Percentiles rank a stretch among this genome's conserved stretches.
Conservation (phyloP, 2,113 vertebrate species). For the Cairina moschata region DNA sequence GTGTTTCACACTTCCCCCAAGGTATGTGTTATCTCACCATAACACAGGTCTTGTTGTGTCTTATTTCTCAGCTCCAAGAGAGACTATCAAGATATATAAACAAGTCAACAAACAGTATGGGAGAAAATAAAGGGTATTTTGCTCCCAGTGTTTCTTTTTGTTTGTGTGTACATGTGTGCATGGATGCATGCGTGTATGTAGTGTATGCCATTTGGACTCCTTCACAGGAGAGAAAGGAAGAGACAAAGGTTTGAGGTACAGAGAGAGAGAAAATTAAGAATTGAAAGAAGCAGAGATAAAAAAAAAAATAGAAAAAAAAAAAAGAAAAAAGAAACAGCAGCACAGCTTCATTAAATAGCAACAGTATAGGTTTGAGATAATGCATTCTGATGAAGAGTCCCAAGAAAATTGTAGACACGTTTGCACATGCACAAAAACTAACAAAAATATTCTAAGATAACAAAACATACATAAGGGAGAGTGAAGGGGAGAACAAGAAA, state of each 20-base stretch:
- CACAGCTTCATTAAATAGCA: neutral
- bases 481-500: neutral
- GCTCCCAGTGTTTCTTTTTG: neutral
- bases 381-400: neutral
- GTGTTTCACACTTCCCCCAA: slow-evolving; percentile 47
- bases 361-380: neutral
- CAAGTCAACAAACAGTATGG: neutral
- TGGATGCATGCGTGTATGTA: too few relatives aligned
- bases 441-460: neutral
- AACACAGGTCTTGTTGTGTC: slow-evolving; percentile 21
- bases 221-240: neutral
- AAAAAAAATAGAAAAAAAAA: neutral
- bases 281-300: neutral
- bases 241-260: neutral
- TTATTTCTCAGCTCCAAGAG: slow-evolving; percentile 51
- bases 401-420: neutral
- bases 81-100: slow-evolving; percentile 49
- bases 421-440: neutral
- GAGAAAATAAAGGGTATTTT: slow-evolving; percentile 41
- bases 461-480: neutral
- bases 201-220: neutral
- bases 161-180: neutral
- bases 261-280: slow-evolving; percentile 15
- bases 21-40: slow-evolving; percentile 55
- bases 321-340: neutral